Evolutionary conservation across 2,888 invertebrate species (phyloP).

Genomic region (Candidula unifasciata): DNA sequence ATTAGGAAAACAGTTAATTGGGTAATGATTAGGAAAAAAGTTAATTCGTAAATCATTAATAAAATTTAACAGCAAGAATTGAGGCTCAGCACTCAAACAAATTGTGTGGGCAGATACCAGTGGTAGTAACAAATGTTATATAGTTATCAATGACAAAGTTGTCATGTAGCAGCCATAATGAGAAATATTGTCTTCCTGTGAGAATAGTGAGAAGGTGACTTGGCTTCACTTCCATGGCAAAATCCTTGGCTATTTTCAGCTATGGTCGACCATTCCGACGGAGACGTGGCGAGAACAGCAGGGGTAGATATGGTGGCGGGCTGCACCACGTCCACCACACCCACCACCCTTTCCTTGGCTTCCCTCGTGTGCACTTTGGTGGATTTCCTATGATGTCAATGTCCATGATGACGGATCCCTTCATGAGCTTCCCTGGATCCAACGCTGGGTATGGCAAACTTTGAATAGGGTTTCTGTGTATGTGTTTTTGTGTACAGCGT

Average conservation of each 20-base stretch:
- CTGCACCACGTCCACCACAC: conserved; percentile 30
- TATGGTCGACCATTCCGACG: conserved; percentile 49
- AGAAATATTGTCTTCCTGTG: no score
- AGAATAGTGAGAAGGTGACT: neutral
- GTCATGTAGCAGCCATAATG: no score
- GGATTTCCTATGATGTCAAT: conserved; percentile 53
- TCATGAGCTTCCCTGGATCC: conserved; percentile 42
- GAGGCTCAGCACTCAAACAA: no score
- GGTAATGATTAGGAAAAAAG: no score
- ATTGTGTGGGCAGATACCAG: no score
- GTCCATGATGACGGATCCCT: conserved; percentile 48
- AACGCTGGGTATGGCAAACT: conserved; percentile 28
- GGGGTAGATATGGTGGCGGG: conserved; percentile 46
- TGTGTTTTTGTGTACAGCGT: neutral
- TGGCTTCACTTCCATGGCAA: conserved; percentile 9
- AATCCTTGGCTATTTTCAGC: conserved; percentile 47
- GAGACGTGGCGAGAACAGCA: conserved; percentile 49
- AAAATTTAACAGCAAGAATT: no score
- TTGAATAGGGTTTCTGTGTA: neutral
- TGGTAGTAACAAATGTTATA: no score
- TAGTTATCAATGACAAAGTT: no score
- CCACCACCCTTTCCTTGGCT: conserved; percentile 42
- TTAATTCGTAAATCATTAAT: no score
- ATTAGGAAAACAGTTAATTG: no score
- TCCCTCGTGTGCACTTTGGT: conserved; percentile 52